Conservation (phyloP, 2,797 vertebrate genomes). For the Crossoptilon crossoptilon region DNA sequence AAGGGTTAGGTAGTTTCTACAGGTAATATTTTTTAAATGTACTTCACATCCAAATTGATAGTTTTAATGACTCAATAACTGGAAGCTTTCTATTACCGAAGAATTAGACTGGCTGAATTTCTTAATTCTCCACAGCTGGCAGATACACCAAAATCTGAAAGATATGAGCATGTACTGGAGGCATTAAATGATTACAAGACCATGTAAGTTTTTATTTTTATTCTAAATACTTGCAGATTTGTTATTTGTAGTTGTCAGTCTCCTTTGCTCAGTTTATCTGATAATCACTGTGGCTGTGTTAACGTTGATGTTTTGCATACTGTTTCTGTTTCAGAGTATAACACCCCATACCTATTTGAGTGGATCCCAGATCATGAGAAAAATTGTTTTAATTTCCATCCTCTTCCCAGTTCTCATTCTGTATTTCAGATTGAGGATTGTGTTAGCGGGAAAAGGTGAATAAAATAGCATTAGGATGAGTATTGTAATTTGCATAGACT, state of each 20-base stretch:
- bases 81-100: constrained; percentile 41
- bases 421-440: not conserved
- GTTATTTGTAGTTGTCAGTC: not conserved
- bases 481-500: not conserved
- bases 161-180: constrained; percentile 91
- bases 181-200: constrained; percentile 95
- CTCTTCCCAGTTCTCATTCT: not conserved
- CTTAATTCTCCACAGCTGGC: constrained; percentile 86
- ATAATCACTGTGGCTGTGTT: not conserved
- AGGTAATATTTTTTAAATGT: not conserved
- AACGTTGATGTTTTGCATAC: not conserved
- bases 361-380: not conserved
- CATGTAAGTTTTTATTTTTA: constrained; percentile 85
- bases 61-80: not conserved
- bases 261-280: not conserved
- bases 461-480: not conserved
- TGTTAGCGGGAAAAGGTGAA: not conserved
- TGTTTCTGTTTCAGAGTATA: not conserved
- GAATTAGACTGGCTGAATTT: constrained; percentile 70
- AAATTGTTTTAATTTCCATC: not conserved
- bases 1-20: not conserved
- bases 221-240: not conserved
- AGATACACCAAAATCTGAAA: constrained; percentile 90
- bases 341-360: not conserved
- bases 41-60: not conserved